phyloP scores from a whole-genome alignment of 2,888 invertebrate genomes.

The Microctonus aethiopoides region DNA sequence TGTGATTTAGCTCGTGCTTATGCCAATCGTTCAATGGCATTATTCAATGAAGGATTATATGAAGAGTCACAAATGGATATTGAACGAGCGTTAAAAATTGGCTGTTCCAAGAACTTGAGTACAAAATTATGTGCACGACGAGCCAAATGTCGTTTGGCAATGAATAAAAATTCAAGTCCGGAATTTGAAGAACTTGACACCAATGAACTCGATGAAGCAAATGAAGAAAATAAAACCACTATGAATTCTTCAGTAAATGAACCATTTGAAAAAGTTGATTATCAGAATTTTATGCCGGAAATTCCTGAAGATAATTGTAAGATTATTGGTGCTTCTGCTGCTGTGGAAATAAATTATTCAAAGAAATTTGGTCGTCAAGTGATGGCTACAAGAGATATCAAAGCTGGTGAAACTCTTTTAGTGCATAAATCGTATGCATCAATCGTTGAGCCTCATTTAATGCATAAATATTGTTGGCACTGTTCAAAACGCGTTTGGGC shows the following conservation, averaged over 20 bases:
- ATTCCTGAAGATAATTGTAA: conserved; percentile 43
- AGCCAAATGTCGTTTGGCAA: background rate
- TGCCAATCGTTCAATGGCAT: conserved; percentile 2
- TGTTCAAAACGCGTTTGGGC: conserved; percentile 74
- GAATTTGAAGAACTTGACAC: background rate
- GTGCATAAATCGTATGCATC: conserved; percentile 81
- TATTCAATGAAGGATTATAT: background rate
- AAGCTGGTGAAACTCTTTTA: conserved; percentile 80
- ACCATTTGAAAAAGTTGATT: background rate
- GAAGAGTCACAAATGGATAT: background rate
- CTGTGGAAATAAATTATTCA: conserved; percentile 71
- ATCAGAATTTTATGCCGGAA: background rate
- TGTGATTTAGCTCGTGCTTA: background rate
- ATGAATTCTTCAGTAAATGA: background rate
- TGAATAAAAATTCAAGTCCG: background rate
- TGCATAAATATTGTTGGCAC: conserved; percentile 74
- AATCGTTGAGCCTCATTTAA: conserved; percentile 70
- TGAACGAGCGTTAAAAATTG: background rate
- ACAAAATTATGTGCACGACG: background rate
- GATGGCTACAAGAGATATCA: conserved; percentile 75
- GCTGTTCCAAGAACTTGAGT: background rate
- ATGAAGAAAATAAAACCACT: background rate
- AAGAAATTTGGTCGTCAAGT: conserved; percentile 77
- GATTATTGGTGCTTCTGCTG: conserved; percentile 73
- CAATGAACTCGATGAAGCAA: background rate